phyloP scores from a whole-genome alignment of 1,140 invertebrate species.

The Euura lappo region DNA sequence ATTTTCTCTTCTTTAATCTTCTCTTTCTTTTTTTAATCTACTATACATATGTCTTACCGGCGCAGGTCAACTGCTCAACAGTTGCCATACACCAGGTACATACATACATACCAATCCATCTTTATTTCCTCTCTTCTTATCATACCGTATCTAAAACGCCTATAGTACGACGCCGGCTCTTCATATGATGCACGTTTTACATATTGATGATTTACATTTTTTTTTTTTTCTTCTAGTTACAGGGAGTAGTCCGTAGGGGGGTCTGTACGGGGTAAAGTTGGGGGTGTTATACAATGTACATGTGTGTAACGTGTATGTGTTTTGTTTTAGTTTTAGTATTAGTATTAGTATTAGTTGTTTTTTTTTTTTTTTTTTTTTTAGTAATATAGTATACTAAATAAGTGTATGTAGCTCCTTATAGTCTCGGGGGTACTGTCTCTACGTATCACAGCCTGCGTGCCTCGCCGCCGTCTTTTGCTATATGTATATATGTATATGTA shows the following conservation, averaged over 20 bases:
- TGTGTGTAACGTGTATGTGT: conserved; percentile 14
- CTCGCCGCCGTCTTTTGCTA: conserved; percentile 54
- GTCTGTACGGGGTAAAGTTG: no score
- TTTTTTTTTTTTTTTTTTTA: no score
- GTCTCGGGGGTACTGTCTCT: conserved; percentile 59
- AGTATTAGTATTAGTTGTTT: conserved; percentile 28
- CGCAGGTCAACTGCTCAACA: no score
- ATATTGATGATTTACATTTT: not conserved
- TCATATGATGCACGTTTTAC: not conserved
- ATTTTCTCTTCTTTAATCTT: conserved; percentile 6
- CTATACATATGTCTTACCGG: no score
- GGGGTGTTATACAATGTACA: conserved; percentile 44
- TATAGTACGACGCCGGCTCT: conserved; percentile 8
- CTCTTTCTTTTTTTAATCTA: conserved; percentile 14
- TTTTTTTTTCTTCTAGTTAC: conserved; percentile 22
- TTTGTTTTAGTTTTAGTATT: not conserved
- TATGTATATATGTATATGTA: not conserved
- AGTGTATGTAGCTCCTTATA: conserved; percentile 57
- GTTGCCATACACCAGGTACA: no score
- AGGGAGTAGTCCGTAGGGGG: conserved; percentile 34
- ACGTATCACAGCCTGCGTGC: conserved; percentile 62
- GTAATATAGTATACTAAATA: conserved; percentile 40
- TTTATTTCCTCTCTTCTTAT: no score
- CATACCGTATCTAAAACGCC: no score
- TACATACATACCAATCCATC: no score